Conservation (phyloP, 35 echinoderm and acorn worm species). For the Lytechinus pictus region DNA sequence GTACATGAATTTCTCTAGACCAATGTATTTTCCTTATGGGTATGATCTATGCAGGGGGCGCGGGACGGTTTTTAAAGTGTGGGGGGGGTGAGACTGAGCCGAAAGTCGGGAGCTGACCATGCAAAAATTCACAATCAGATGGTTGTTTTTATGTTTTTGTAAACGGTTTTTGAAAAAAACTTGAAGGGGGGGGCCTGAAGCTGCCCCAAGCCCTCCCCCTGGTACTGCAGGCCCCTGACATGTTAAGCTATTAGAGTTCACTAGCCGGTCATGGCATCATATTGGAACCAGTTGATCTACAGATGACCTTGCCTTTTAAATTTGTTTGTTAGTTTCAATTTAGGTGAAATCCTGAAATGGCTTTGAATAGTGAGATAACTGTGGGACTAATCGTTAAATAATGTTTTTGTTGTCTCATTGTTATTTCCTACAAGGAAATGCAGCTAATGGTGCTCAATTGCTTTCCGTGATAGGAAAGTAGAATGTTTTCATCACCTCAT, state of each 20-base stretch:
- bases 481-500: background rate
- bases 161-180: no score
- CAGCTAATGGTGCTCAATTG: background rate
- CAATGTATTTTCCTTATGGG: no score
- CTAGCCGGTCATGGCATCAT: background rate
- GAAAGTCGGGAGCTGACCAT: no score
- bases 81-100: no score
- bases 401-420: background rate
- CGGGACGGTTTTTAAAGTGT: no score
- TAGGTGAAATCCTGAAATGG: background rate
- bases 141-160: no score
- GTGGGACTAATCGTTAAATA: background rate
- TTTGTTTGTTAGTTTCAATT: conserved; percentile 6
- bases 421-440: background rate
- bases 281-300: background rate
- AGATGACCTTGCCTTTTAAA: background rate
- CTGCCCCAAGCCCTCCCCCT: no score
- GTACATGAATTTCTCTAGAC: no score
- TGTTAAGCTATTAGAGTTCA: background rate
- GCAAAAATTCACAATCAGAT: no score
- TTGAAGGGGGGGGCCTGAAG: no score
- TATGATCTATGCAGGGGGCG: no score
- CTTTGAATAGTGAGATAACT: background rate
- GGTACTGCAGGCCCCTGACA: no score
- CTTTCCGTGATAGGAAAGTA: background rate